Percentiles rank a stretch among this genome's conserved stretches.
These are phyloP conservation scores for Drosophila bocqueti DNA, from an alignment of 1,140 invertebrate species.

Conservation along the genomic window DNA sequence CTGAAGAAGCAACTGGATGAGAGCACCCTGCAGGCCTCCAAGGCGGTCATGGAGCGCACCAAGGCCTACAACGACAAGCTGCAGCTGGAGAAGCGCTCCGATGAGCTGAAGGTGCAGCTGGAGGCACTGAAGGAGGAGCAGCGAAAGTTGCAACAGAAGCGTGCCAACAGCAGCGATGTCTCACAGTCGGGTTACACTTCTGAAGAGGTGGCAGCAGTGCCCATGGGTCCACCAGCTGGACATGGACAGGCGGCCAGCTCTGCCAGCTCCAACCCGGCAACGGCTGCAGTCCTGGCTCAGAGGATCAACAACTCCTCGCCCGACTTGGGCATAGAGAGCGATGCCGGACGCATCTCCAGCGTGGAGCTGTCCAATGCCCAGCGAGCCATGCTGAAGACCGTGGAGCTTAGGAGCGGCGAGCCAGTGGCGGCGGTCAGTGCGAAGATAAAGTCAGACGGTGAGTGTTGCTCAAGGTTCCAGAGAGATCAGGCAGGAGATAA, in stretches of 20 bases:
- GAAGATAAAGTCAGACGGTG: slow-evolving; percentile 47
- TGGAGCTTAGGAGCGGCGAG: slow-evolving; percentile 49
- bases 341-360: slow-evolving; percentile 87
- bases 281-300: slow-evolving; percentile 59
- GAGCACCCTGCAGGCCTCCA: slow-evolving; percentile 86
- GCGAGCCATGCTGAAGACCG: slow-evolving; percentile 67
- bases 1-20: slow-evolving; percentile 81
- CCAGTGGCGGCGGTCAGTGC: background rate
- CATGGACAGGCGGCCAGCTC: background rate
- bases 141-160: slow-evolving; percentile 30
- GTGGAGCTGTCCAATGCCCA: slow-evolving; percentile 84
- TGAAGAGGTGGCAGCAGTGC: slow-evolving; percentile 68
- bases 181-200: slow-evolving; percentile 80
- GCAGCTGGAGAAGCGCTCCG: slow-evolving; percentile 77
- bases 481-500: background rate
- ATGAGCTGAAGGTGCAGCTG: slow-evolving; percentile 82
- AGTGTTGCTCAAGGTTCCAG: background rate
- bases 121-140: slow-evolving; percentile 36
- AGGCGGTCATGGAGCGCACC: slow-evolving; percentile 88
- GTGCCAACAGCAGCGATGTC: slow-evolving; percentile 64
- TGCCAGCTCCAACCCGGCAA: slow-evolving; percentile 12
- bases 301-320: slow-evolving; percentile 87
- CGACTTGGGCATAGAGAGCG: slow-evolving; percentile 91
- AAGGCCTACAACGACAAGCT: slow-evolving; percentile 88
- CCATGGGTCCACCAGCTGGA: slow-evolving; percentile 19